Evolutionary conservation across 2,888 invertebrate species (phyloP).

Genomic region (Philonicus albiceps): DNA sequence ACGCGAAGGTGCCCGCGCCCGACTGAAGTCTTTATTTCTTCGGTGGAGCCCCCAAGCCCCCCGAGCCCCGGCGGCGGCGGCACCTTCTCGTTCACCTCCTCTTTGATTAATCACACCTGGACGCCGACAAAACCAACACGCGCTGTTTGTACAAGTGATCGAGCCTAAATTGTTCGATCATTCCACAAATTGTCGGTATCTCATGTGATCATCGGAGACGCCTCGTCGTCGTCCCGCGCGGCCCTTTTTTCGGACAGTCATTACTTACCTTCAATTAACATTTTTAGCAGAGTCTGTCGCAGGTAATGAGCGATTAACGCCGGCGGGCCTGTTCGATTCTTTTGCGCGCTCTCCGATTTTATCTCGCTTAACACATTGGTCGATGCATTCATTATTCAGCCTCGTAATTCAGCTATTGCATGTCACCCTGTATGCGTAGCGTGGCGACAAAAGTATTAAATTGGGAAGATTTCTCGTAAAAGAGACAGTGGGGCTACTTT

Average conservation of each 20-base stretch:
- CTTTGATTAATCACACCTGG: constrained; percentile 39
- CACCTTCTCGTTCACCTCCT: constrained; percentile 24
- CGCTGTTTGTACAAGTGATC: constrained; percentile 41
- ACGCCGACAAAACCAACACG: constrained; percentile 42
- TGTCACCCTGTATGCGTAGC: too few relatives aligned
- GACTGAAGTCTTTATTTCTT: constrained; percentile 14
- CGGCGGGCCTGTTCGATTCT: background rate
- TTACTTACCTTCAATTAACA: constrained; percentile 34
- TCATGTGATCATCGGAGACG: constrained; percentile 33
- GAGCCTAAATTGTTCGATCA: constrained; percentile 39
- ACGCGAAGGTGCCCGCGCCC: background rate
- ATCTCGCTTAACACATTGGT: background rate
- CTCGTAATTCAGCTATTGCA: too few relatives aligned
- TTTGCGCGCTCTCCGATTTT: background rate
- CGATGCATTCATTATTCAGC: too few relatives aligned
- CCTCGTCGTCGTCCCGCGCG: background rate
- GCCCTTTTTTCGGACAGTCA: constrained; percentile 25
- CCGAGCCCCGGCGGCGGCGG: background rate
- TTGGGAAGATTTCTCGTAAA: too few relatives aligned
- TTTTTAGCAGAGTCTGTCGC: constrained; percentile 14
- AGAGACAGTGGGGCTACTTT: too few relatives aligned
- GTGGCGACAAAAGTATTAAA: too few relatives aligned
- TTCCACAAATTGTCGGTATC: constrained; percentile 33
- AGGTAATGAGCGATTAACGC: constrained; percentile 6
- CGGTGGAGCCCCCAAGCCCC: background rate